These are phyloP conservation scores for Chrysodeixis includens DNA, from an alignment of 2,888 invertebrate species.

Conservation along the genomic window DNA sequence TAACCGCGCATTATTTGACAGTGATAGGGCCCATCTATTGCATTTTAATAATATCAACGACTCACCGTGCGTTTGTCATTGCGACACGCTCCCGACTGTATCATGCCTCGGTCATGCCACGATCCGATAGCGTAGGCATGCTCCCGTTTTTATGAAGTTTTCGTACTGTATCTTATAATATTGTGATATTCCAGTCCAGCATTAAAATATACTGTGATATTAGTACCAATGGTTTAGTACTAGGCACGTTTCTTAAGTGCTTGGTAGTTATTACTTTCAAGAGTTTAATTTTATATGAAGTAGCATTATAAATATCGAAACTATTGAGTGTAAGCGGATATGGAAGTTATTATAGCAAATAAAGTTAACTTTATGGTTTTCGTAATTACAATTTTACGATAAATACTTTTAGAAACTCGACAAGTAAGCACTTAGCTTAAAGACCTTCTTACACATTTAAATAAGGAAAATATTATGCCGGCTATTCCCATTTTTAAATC, in stretches of 20 bases:
- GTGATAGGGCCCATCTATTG: too few relatives aligned
- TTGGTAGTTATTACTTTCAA: background rate
- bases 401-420: background rate
- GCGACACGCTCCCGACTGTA: too few relatives aligned
- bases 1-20: too few relatives aligned
- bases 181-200: too few relatives aligned
- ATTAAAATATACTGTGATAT: too few relatives aligned
- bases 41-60: too few relatives aligned
- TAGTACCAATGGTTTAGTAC: constrained; percentile 33
- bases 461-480: background rate
- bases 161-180: too few relatives aligned
- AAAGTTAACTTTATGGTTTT: constrained; percentile 4
- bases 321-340: constrained; percentile 31
- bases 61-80: too few relatives aligned
- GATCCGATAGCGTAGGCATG: too few relatives aligned
- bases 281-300: constrained; percentile 26
- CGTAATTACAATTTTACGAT: constrained; percentile 4
- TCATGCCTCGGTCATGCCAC: too few relatives aligned
- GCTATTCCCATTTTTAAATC: background rate
- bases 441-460: background rate
- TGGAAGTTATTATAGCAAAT: constrained; percentile 4
- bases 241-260: constrained; percentile 23
- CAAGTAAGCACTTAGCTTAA: background rate
- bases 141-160: too few relatives aligned
- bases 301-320: constrained; percentile 30